Evolutionary conservation across 2,113 vertebrate genomes (phyloP).

Genomic region (Balaeniceps rex): DNA sequence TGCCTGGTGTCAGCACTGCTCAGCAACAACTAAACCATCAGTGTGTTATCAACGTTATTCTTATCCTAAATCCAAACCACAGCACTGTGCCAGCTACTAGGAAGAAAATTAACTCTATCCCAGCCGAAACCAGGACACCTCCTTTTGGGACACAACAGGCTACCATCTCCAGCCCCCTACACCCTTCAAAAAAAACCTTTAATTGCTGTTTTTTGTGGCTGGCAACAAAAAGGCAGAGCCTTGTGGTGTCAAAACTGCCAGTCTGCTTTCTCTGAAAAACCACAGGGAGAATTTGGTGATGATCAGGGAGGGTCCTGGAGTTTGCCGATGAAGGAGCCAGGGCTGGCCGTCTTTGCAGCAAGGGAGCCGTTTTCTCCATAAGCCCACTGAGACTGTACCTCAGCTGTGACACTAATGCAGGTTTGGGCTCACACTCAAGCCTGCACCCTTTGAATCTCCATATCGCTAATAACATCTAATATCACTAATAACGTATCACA

Average conservation of each 20-base stretch:
- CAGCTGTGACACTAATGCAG: background rate
- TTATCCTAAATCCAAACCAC: too few species aligned
- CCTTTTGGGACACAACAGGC: background rate
- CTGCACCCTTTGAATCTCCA: background rate
- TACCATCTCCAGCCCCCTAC: background rate
- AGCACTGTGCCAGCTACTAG: too few species aligned
- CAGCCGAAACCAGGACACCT: too few species aligned
- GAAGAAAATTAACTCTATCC: too few species aligned
- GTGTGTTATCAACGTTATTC: too few species aligned
- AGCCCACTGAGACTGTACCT: background rate
- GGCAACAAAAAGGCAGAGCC: background rate
- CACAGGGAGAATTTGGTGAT: background rate
- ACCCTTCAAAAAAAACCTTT: background rate
- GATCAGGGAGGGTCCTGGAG: background rate
- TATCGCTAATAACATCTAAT: background rate
- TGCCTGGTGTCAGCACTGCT: too few species aligned
- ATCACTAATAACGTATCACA: too few species aligned
- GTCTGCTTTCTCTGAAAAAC: background rate
- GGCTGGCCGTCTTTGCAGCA: background rate
- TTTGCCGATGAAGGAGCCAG: background rate
- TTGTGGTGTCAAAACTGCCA: background rate
- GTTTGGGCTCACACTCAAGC: background rate
- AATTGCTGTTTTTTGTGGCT: background rate
- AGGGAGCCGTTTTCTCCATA: background rate
- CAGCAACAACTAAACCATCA: too few species aligned